These are phyloP conservation scores for Lepus americanus DNA, from an alignment of 2,113 vertebrate species.

Conservation along the genomic window DNA sequence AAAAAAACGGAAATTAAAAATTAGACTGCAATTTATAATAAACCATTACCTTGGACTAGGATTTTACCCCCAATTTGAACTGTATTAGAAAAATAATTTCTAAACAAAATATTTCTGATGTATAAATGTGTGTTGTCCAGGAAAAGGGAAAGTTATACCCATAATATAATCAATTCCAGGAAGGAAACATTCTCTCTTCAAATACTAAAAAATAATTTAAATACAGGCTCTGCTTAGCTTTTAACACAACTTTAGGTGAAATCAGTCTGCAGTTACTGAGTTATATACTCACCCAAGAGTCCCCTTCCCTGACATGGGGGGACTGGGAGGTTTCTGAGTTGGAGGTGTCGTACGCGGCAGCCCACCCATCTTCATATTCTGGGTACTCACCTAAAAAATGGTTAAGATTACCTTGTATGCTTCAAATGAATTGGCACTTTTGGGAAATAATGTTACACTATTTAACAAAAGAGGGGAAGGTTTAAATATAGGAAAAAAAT, in stretches of 20 bases:
- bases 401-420: conserved; percentile 73
- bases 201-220: conserved; percentile 65
- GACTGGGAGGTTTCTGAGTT: conserved; percentile 98
- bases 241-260: conserved; percentile 43
- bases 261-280: conserved; percentile 39
- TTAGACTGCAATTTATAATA: conserved; percentile 54
- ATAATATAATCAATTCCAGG: conserved; percentile 6
- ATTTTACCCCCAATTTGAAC: conserved; percentile 65
- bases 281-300: conserved; percentile 95
- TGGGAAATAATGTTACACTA: conserved; percentile 70
- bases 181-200: conserved; percentile 60
- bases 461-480: conserved; percentile 78
- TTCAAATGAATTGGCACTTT: conserved; percentile 62
- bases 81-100: conserved; percentile 66
- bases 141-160: background rate
- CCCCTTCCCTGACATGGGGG: conserved; percentile 97
- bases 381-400: conserved; percentile 94
- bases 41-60: conserved; percentile 24
- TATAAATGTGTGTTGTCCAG: conserved; percentile 54
- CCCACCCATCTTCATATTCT: conserved; percentile 98
- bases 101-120: conserved; percentile 56
- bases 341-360: conserved; percentile 97
- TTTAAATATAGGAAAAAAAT: conserved; percentile 81
- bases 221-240: conserved; percentile 39
- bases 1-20: conserved; percentile 27